phyloP scores from a whole-genome alignment of 2,888 invertebrate species.

The Acheta domesticus region DNA sequence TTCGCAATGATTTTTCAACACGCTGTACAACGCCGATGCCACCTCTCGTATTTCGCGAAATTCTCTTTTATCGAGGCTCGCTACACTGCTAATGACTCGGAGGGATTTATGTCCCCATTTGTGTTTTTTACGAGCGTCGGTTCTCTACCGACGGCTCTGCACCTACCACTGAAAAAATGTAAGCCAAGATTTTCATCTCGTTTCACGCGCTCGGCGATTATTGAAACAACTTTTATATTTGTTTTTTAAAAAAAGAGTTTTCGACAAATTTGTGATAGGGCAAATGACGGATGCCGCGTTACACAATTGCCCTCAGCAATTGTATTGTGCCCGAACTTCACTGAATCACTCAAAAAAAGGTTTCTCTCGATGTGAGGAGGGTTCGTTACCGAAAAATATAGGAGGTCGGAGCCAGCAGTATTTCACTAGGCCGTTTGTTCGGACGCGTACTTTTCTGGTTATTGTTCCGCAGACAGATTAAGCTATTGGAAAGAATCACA shows the following conservation, averaged over 20 bases:
- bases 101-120: background rate
- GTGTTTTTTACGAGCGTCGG: constrained; percentile 8
- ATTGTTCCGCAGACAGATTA: no score
- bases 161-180: background rate
- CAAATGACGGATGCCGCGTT: constrained; percentile 3
- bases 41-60: background rate
- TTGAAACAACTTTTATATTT: constrained; percentile 18
- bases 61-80: constrained; percentile 1
- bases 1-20: no score
- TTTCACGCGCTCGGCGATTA: background rate
- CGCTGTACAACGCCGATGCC: no score
- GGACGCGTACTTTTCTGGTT: no score
- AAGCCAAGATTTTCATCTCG: constrained; percentile 18
- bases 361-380: background rate
- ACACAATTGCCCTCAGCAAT: constrained; percentile 7
- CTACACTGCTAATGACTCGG: background rate
- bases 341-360: constrained; percentile 2
- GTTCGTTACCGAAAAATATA: background rate
- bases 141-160: background rate
- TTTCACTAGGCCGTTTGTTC: background rate
- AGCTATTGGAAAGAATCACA: no score
- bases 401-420: background rate
- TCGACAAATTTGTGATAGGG: constrained; percentile 18
- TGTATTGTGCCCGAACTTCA: background rate
- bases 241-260: background rate